These are phyloP conservation scores for Eulithis prunata DNA, from an alignment of 2,888 invertebrate genomes.

Conservation along the genomic window DNA sequence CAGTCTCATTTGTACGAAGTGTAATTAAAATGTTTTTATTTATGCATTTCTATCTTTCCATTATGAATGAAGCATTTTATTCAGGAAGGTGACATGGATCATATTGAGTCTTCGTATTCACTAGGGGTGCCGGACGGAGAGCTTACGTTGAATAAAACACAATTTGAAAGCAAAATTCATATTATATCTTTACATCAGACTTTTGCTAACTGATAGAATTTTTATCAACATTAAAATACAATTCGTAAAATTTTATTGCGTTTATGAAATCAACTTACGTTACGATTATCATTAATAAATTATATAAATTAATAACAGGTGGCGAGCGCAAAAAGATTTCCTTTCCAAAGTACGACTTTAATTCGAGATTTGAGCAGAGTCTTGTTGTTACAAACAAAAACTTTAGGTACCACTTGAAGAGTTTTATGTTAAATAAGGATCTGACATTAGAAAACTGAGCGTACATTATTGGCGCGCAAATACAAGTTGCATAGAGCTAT, in stretches of 20 bases:
- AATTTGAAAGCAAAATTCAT: constrained; percentile 75
- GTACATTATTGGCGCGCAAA: constrained; percentile 9
- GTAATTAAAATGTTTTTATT: constrained; percentile 71
- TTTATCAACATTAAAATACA: constrained; percentile 57
- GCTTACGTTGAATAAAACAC: constrained; percentile 42
- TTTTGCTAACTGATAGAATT: constrained; percentile 73
- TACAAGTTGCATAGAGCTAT: constrained; percentile 16
- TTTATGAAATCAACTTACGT: constrained; percentile 50
- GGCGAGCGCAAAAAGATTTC: constrained; percentile 7
- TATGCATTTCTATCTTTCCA: constrained; percentile 42
- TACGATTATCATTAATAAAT: constrained; percentile 43
- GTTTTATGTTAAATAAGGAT: background rate
- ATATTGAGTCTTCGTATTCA: background rate
- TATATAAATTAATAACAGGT: constrained; percentile 5
- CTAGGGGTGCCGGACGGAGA: background rate
- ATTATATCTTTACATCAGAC: constrained; percentile 67
- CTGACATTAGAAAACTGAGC: constrained; percentile 13
- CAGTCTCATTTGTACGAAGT: constrained; percentile 54
- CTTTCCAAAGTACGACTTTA: constrained; percentile 9
- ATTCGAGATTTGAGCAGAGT: background rate
- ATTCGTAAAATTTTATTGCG: constrained; percentile 57
- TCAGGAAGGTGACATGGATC: too few species aligned
- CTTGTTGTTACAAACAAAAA: background rate
- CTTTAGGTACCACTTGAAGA: too few species aligned
- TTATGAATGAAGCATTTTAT: too few species aligned